A percentile compares a stretch with the other conserved stretches of the same genome.
Evolutionary conservation across 2,888 invertebrate species (phyloP).

Genomic region (Orthosia incerta): DNA sequence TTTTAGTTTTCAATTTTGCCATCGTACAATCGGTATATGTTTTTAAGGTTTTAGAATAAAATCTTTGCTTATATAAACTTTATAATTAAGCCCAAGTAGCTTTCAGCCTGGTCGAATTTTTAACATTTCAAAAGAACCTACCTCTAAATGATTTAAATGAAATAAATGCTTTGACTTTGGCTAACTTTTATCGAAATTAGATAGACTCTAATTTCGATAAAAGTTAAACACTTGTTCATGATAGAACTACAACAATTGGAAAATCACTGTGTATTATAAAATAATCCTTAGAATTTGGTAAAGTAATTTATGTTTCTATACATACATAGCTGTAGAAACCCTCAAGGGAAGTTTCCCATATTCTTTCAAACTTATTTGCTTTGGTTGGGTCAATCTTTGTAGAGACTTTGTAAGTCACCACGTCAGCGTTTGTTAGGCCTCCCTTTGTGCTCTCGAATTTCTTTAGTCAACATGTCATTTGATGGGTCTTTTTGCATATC

Average conservation of each 20-base stretch:
- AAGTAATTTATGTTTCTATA: not conserved
- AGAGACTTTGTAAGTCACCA: conserved; percentile 32
- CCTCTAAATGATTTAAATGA: not conserved
- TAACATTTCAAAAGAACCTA: not conserved
- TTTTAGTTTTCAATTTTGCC: not conserved
- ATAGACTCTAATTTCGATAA: not conserved
- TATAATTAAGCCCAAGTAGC: not conserved
- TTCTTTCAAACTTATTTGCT: conserved; percentile 55
- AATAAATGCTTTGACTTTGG: conserved; percentile 16
- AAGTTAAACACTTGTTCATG: not conserved
- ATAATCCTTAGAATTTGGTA: not conserved
- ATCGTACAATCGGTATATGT: not conserved
- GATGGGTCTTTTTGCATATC: conserved; percentile 8
- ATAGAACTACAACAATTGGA: not conserved
- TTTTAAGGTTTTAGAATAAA: not conserved
- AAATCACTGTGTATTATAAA: not conserved
- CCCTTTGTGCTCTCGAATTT: conserved; percentile 28
- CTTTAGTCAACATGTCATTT: conserved; percentile 24
- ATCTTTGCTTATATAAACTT: not conserved
- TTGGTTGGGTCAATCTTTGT: conserved; percentile 52
- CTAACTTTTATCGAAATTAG: no score
- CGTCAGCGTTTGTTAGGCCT: conserved; percentile 35
- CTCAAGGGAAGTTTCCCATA: conserved; percentile 25
- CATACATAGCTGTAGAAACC: not conserved
- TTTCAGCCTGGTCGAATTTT: not conserved